Conservation (phyloP, 2,888 invertebrate genomes). For the Clitarchus hookeri region DNA sequence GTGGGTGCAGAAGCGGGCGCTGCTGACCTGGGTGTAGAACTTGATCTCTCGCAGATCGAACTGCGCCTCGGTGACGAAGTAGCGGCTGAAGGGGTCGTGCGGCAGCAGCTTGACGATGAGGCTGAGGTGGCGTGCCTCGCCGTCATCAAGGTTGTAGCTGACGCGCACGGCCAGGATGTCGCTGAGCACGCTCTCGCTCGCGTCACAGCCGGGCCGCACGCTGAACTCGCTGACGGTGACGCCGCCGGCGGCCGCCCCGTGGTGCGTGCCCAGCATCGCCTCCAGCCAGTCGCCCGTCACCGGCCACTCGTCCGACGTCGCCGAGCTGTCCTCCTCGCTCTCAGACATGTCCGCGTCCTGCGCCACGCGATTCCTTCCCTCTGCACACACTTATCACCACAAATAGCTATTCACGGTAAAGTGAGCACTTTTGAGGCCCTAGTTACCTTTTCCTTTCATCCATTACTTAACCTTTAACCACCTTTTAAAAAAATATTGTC, state of each 20-base stretch:
- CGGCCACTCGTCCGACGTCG: slow-evolving; percentile 57
- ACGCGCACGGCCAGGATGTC: slow-evolving; percentile 77
- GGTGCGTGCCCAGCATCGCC: slow-evolving; percentile 58
- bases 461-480: too few species aligned
- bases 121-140: slow-evolving; percentile 52
- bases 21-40: slow-evolving; percentile 75
- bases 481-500: too few species aligned
- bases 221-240: slow-evolving; percentile 58
- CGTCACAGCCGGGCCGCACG: slow-evolving; percentile 64
- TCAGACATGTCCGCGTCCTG: slow-evolving; percentile 55
- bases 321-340: slow-evolving; percentile 58
- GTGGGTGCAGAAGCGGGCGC: not conserved
- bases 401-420: too few species aligned
- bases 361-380: too few species aligned
- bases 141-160: slow-evolving; percentile 59
- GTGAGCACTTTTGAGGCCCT: too few species aligned
- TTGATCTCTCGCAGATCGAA: slow-evolving; percentile 81
- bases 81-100: slow-evolving; percentile 76
- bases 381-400: too few species aligned
- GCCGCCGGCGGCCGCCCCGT: slow-evolving; percentile 44
- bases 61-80: slow-evolving; percentile 81
- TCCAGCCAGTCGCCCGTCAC: slow-evolving; percentile 63
- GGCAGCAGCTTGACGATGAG: slow-evolving; percentile 78
- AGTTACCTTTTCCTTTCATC: too few species aligned
- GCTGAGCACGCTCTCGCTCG: slow-evolving; percentile 75